Percentiles rank a stretch among this genome's conserved stretches.
Evolutionary conservation across 2,797 vertebrate species (phyloP).

Genomic region (Malurus leucopterus): DNA sequence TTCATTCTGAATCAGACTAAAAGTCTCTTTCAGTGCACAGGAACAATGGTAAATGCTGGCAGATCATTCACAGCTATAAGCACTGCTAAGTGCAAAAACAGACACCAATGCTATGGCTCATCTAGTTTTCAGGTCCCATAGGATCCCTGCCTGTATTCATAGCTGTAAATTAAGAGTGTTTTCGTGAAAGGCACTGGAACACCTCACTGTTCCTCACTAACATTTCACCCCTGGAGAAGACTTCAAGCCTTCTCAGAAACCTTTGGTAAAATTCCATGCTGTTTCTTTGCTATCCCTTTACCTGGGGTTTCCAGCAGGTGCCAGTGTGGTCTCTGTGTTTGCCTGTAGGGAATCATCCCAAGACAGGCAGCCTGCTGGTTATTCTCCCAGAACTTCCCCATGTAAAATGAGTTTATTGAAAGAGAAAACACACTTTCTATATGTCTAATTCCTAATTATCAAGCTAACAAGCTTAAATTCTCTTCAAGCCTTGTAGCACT

Average conservation of each 20-base stretch:
- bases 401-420: not conserved
- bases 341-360: not conserved
- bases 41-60: constrained; percentile 13
- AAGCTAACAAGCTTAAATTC: not conserved
- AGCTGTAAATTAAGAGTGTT: not conserved
- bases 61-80: not conserved
- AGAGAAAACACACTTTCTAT: not conserved
- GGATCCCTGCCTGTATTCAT: not conserved
- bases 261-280: not conserved
- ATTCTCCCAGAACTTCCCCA: not conserved
- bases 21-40: not conserved
- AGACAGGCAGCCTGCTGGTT: not conserved
- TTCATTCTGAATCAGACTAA: not conserved
- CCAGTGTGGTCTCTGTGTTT: not conserved
- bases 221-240: not conserved
- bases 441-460: not conserved
- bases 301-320: constrained; percentile 4
- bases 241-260: not conserved
- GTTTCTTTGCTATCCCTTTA: not conserved
- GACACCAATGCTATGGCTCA: not conserved
- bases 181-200: not conserved
- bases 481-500: not conserved
- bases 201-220: not conserved
- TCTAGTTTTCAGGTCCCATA: not conserved
- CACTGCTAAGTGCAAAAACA: not conserved